phyloP scores from a whole-genome alignment of 1,140 invertebrate genomes.

The Temnothorax longispinosus region DNA sequence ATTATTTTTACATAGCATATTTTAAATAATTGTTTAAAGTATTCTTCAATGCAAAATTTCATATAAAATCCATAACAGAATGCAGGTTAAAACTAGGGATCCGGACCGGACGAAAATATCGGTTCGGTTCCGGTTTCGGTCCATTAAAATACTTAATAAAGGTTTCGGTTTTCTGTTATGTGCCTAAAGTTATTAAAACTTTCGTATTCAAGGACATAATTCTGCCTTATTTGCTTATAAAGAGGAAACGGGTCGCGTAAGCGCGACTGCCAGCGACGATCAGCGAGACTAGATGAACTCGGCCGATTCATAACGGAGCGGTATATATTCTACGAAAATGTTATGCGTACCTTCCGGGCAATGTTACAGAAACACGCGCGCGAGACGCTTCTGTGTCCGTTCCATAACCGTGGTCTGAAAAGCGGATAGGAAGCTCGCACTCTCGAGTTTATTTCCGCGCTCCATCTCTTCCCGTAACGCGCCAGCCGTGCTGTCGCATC shows the following conservation, averaged over 20 bases:
- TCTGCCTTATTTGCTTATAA: slow-evolving; percentile 1
- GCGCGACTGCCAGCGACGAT: slow-evolving; percentile 34
- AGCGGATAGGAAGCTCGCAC: slow-evolving; percentile 73
- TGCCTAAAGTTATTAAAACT: neutral
- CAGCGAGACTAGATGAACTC: slow-evolving; percentile 64
- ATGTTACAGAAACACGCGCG: neutral
- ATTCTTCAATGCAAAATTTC: neutral
- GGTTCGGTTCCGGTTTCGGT: no score
- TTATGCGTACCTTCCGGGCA: neutral
- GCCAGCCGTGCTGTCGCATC: slow-evolving; percentile 68
- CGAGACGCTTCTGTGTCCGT: slow-evolving; percentile 66
- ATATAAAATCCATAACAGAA: slow-evolving; percentile 5
- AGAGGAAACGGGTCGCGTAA: neutral
- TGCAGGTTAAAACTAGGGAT: neutral
- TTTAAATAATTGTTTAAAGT: neutral
- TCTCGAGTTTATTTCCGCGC: slow-evolving; percentile 76
- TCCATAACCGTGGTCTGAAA: slow-evolving; percentile 67
- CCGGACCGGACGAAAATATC: no score
- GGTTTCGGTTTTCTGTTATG: neutral
- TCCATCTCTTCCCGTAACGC: slow-evolving; percentile 50
- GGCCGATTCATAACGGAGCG: slow-evolving; percentile 65
- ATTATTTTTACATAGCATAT: neutral
- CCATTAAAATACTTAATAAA: no score
- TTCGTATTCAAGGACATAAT: neutral
- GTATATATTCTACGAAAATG: slow-evolving; percentile 66